Evolutionary conservation across 2,797 vertebrate genomes (phyloP).

Genomic region (Coregonus suidteri): DNA sequence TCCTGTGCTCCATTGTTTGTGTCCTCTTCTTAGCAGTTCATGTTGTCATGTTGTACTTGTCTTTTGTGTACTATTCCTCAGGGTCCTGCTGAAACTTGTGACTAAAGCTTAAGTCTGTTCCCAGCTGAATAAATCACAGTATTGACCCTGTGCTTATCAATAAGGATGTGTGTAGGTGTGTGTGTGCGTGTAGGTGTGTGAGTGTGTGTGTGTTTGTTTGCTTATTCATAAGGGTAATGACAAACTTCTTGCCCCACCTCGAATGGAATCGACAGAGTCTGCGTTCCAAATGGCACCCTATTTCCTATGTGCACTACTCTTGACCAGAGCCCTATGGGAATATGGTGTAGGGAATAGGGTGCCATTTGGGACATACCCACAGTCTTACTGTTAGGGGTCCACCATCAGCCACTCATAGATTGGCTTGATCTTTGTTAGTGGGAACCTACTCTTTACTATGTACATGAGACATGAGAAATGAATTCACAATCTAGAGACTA

Average conservation of each 20-base stretch:
- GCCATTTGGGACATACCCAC: too few relatives aligned
- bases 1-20: too few relatives aligned
- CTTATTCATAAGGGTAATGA: too few relatives aligned
- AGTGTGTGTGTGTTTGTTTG: too few relatives aligned
- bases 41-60: too few relatives aligned
- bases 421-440: slow-evolving; percentile 75
- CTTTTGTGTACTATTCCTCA: slow-evolving; percentile 69
- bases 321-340: background rate
- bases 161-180: slow-evolving; percentile 58
- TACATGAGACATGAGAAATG: slow-evolving; percentile 63
- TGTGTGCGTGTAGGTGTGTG: too few relatives aligned
- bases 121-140: slow-evolving; percentile 81
- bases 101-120: slow-evolving; percentile 78
- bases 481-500: slow-evolving; percentile 13
- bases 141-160: slow-evolving; percentile 82
- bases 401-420: slow-evolving; percentile 72
- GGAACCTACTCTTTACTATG: slow-evolving; percentile 71
- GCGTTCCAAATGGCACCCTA: background rate
- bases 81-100: slow-evolving; percentile 75
- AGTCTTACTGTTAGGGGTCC: slow-evolving; percentile 46
- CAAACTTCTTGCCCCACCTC: background rate
- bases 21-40: too few relatives aligned
- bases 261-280: background rate
- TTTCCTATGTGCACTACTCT: background rate
- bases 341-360: too few relatives aligned